Base-by-base conservation (phyloP, 2,113 vertebrate species). In the Catharus bicknelli region DNA sequence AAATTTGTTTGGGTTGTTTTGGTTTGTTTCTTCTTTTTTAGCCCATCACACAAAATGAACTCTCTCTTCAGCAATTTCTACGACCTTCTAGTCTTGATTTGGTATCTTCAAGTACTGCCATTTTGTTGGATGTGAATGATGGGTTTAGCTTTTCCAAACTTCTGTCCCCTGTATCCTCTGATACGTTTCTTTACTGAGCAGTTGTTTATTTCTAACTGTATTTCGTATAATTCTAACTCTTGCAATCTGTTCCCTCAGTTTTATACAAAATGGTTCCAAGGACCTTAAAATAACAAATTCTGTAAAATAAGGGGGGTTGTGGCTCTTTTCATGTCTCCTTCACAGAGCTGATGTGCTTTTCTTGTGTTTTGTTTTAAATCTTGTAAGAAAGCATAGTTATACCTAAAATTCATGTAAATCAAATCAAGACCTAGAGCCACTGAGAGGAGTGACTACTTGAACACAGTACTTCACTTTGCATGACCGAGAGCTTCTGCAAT, bases 291-390 rank as follows among this genome's bases (percentile, higher is more conserved):
- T 38, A 29, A 79, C 2, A 62, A 57, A 40, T 64, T 17, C 16
- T 57, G 14, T 73, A 18, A 68, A 91, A 43, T 5, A 13, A 7
- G 9, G 2, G 6, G 0, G 1, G 7, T 34, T 7, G 4, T 34
- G 55, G 11, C 18, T 74, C 15, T 62, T 64, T 64, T 40, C 58
- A n/a, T 53, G 81, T 74, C 29, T 77, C 13, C 34, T 64, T 82
- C 45, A 75, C 5, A 53, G 36, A 81, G 8, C 6, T 83, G 29
- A 9, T 77, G 11, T 64, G 9, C 2, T 29, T 61, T 84, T 21
- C 3, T n/a, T 40, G 40, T 18, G 5, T 20, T 86, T 67, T 26
- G 53, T 62, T 59, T 45, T 72, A 9, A 88, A 53, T 48, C 38
- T 87, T 34, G 5, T 70, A 48, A 86, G 29, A 83, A 84, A 84